Conservation (phyloP, 2,113 vertebrate species). For the Emydocephalus ijimae region DNA sequence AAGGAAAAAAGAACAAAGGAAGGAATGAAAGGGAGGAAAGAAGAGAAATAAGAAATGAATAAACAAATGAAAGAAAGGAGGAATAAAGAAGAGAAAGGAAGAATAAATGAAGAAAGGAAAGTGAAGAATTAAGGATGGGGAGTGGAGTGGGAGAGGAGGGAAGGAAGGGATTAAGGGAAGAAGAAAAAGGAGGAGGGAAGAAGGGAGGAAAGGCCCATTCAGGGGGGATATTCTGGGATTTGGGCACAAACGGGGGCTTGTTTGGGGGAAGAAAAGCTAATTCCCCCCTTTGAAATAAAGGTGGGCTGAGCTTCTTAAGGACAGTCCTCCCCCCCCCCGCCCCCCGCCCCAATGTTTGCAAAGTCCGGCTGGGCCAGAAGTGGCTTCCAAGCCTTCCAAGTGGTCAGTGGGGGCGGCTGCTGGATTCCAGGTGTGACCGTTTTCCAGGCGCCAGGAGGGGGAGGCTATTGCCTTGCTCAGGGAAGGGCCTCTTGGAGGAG, state of each 20-base stretch:
- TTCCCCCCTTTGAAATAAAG: neutral
- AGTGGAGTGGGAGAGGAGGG: neutral
- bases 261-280: neutral
- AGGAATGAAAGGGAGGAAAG: too few relatives aligned
- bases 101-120: too few relatives aligned
- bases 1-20: too few relatives aligned
- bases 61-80: too few relatives aligned
- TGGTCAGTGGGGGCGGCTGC: slow-evolving; percentile 87
- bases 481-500: slow-evolving; percentile 77
- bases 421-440: slow-evolving; percentile 87
- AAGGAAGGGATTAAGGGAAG: neutral
- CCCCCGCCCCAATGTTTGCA: neutral
- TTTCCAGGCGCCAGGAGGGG: slow-evolving; percentile 68
- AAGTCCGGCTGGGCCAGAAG: neutral
- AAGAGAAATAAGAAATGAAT: too few relatives aligned
- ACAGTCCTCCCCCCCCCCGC: neutral
- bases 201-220: neutral
- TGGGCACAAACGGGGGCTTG: neutral
- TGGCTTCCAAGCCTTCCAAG: accelerated
- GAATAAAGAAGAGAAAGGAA: neutral
- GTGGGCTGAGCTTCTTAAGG: neutral
- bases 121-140: neutral
- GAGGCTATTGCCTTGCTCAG: slow-evolving; percentile 70
- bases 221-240: neutral
- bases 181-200: neutral